phyloP scores from a whole-genome alignment of 2,113 vertebrate species.

The Megaleporinus macrocephalus region DNA sequence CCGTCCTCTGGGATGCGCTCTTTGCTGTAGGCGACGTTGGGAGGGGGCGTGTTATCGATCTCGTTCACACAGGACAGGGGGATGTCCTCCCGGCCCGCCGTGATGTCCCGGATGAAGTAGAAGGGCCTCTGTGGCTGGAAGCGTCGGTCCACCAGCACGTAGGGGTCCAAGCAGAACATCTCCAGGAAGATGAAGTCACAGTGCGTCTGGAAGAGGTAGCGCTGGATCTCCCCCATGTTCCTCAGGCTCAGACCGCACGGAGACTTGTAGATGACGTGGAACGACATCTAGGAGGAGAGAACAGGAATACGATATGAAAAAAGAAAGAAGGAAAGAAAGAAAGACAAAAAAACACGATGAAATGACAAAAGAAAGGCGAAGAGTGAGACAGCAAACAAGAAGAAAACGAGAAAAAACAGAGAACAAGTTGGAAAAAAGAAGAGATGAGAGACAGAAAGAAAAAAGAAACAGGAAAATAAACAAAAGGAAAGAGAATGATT shows the following conservation, averaged over 20 bases:
- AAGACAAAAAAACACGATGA: background rate
- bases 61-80: constrained; percentile 96
- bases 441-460: too few species aligned
- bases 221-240: constrained; percentile 94
- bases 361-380: background rate
- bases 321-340: background rate
- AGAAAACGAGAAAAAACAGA: background rate
- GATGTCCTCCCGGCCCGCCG: constrained; percentile 90
- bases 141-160: constrained; percentile 93
- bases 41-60: constrained; percentile 89
- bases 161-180: constrained; percentile 98
- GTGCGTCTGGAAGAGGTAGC: constrained; percentile 90
- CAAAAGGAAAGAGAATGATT: background rate
- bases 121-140: constrained; percentile 93
- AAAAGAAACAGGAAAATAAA: background rate
- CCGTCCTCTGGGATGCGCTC: constrained; percentile 93
- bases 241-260: constrained; percentile 93
- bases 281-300: constrained; percentile 82
- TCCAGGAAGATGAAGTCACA: constrained; percentile 96
- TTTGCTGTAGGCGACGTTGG: constrained; percentile 95
- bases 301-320: too few species aligned
- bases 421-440: background rate
- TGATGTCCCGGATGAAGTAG: constrained; percentile 95
- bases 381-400: too few species aligned
- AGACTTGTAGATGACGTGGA: constrained; percentile 96